Conservation (phyloP, 2,888 invertebrate genomes). For the Ichneumon xanthorius region DNA sequence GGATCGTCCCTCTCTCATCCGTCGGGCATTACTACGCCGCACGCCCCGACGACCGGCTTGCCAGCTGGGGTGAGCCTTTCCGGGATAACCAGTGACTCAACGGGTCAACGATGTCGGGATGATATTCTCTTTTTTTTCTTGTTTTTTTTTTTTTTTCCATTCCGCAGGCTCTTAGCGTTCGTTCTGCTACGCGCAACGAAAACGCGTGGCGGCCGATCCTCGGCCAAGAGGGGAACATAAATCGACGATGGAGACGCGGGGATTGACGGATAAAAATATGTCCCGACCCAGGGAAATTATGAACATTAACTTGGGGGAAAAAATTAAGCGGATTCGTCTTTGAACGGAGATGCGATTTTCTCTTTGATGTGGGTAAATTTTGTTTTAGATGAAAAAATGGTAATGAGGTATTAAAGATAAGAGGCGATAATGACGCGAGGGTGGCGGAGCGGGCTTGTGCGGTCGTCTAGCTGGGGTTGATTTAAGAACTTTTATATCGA, state of each 20-base stretch:
- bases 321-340: no score
- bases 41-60: constrained; percentile 27
- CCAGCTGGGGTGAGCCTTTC: neutral
- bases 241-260: neutral
- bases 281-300: neutral
- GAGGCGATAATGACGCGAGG: no score
- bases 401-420: neutral
- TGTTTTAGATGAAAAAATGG: neutral
- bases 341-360: no score
- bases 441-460: no score
- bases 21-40: constrained; percentile 50
- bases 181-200: neutral
- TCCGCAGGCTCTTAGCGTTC: neutral
- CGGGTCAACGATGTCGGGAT: constrained; percentile 39
- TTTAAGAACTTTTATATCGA: no score
- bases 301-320: no score
- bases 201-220: constrained; percentile 42
- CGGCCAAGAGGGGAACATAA: neutral
- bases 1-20: constrained; percentile 42
- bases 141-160: neutral
- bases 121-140: neutral
- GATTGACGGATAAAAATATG: neutral
- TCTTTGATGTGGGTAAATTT: no score
- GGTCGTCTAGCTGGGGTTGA: no score
- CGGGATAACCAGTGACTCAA: constrained; percentile 32